A percentile compares a stretch with the other conserved stretches of the same genome.
These are phyloP conservation scores for Takifugu rubripes DNA, from an alignment of 2,797 vertebrate genomes.

Conservation along the genomic window DNA sequence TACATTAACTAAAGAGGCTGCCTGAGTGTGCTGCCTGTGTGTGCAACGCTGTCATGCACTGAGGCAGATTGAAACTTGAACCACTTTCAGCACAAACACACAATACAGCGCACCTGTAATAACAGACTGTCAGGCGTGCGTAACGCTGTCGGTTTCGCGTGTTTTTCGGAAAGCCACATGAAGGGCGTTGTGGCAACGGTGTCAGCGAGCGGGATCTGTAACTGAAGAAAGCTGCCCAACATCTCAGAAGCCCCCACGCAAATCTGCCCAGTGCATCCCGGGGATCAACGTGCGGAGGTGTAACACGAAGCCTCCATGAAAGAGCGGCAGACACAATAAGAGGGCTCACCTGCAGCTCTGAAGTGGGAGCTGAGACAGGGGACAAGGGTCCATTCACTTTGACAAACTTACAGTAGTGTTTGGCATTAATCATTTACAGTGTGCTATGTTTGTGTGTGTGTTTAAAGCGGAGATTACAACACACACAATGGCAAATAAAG, in stretches of 20 bases:
- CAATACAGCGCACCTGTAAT: slow-evolving; percentile 62
- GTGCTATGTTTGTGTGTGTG: neutral
- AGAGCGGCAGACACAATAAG: slow-evolving; percentile 68
- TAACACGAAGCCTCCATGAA: slow-evolving; percentile 66
- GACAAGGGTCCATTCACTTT: slow-evolving; percentile 55
- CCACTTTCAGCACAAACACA: slow-evolving; percentile 54
- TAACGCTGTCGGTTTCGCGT: slow-evolving; percentile 33
- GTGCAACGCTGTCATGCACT: slow-evolving; percentile 14
- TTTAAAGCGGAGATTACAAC: slow-evolving; percentile 16
- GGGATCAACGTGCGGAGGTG: slow-evolving; percentile 64
- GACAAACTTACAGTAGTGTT: slow-evolving; percentile 50
- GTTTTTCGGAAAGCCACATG: slow-evolving; percentile 56
- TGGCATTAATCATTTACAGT: slow-evolving; percentile 56
- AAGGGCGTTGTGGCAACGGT: slow-evolving; percentile 42
- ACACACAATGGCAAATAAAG: slow-evolving; percentile 1
- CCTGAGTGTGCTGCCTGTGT: slow-evolving; percentile 9
- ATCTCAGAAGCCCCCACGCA: slow-evolving; percentile 35
- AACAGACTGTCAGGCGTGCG: slow-evolving; percentile 55
- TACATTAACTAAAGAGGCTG: slow-evolving; percentile 12
- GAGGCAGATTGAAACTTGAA: slow-evolving; percentile 41
- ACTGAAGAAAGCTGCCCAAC: slow-evolving; percentile 45
- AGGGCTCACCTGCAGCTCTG: slow-evolving; percentile 40
- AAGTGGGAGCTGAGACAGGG: slow-evolving; percentile 31
- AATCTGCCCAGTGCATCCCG: slow-evolving; percentile 45
- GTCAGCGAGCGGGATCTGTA: slow-evolving; percentile 39